phyloP scores from a whole-genome alignment of 37 sponge, comb jelly and placozoan species.

The Halichondria panicea region DNA sequence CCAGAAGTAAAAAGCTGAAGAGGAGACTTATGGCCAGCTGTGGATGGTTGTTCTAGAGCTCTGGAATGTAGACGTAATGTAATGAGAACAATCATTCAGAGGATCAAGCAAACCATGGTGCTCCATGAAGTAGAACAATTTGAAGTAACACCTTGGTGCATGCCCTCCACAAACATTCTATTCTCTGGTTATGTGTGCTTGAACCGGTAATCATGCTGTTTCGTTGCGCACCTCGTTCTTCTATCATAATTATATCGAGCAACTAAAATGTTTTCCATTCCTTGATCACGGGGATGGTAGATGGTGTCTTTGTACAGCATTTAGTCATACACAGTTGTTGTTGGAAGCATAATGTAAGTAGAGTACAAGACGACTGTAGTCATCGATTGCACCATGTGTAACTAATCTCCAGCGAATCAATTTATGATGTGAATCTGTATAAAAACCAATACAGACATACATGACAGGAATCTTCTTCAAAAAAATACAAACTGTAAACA shows the following conservation, averaged over 20 bases:
- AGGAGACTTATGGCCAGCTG: constrained; percentile 19
- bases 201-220: constrained; percentile 32
- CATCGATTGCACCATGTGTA: constrained; percentile 49
- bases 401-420: constrained; percentile 64
- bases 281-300: constrained; percentile 26
- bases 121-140: constrained; percentile 40
- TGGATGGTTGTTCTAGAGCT: constrained; percentile 53
- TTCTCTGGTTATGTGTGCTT: constrained; percentile 34
- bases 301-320: background rate
- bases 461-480: no score
- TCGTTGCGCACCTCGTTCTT: constrained; percentile 24
- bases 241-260: constrained; percentile 41
- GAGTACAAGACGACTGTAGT: constrained; percentile 12
- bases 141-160: constrained; percentile 28
- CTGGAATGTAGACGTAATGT: constrained; percentile 41
- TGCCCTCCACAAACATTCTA: constrained; percentile 36
- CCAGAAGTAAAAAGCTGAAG: constrained; percentile 23
- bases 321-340: constrained; percentile 19
- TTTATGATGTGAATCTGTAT: constrained; percentile 54
- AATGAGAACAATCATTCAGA: constrained; percentile 32
- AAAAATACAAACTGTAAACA: no score
- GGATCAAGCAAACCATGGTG: constrained; percentile 43
- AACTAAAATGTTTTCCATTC: constrained; percentile 33
- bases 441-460: background rate
- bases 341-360: constrained; percentile 22